Evolutionary conservation across 2,797 vertebrate species (phyloP), one percentile per base, ranked within the genome.

Genomic region (Crenuchus spilurus): DNA sequence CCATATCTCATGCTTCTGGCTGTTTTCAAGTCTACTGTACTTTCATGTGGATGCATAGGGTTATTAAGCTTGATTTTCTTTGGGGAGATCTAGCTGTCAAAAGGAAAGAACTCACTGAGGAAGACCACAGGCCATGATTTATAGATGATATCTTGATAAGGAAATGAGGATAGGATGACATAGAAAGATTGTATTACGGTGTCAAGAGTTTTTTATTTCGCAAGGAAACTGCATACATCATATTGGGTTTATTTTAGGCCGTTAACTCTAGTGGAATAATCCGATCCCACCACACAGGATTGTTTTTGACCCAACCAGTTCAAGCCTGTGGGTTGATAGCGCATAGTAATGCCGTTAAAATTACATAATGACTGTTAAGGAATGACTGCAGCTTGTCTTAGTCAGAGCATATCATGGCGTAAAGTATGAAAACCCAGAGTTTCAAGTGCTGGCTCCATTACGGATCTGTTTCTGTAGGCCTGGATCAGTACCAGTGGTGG

Each of bases 401-500:
- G 28, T 62, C 41, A 30, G 49, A 26, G 18, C 4, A 2, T 4
- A 39, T 41, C 13, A 18, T 39, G 6, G 14, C 4, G 30, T 3
- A 35, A 51, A 49, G 35, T 49, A 24, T 35, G 24, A 48, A 8
- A 41, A 71, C 39, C 10, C 2, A 33, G 48, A 64, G 49, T 64
- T 54, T 72, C 14, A 31, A 44, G 65, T 55, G 31, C 1, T 18
- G 57, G 28, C 42, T 73, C 55, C 22, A n/a, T 74, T 74, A 39
- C 22, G 33, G 22, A 74, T 67, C 26, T 46, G 41, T 39, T 44
- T n/a, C 57, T 58, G 0, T 9, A 30, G 30, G 24, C 69, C 22
- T 65, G n/a, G 72, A 60, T 73, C 37, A 65, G 61, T 42, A 52
- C 42, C 63, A 60, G 52, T 60, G 26, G 49, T n/a, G 35, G 64